Evolutionary conservation across 1,140 invertebrate genomes (phyloP), one percentile per base, ranked within the genome.

Genomic region (Drosophila sproati): DNA sequence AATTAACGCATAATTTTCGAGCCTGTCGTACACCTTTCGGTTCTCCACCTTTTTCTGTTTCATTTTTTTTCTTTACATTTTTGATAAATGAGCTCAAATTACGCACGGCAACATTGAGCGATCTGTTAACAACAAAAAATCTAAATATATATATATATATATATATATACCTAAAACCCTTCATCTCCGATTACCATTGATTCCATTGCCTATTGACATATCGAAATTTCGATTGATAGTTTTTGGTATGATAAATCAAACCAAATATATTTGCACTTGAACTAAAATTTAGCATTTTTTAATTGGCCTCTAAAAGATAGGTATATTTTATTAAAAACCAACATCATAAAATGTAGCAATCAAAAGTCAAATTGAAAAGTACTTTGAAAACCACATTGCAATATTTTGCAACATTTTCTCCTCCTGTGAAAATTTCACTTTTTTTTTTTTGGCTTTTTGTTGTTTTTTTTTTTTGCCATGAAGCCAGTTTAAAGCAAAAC

Each of bases 371-470:
- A 56, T 47, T n/a, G 34, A 43, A 67, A 48, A 48, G 32, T 67
- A 51, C 51, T 35, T 67, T 43, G 35, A 51, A 63, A 51, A 41
- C 47, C 10, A 28, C 60, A 51, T 43, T 20, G 54, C 39, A 34
- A 45, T 75, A 54, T 68, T 83, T 75, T 88, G 79, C 77, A 88
- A 73, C 68, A 82, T 83, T 87, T 88, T 87, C 82, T 88, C 79
- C 78, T 77, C 51, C 76, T 82, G 82, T 76, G 83, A 82, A 87
- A 82, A 87, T 66, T 87, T 88, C 88, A 83, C 82, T 80, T 87
- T 87, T 87, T 87, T 79, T 87, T 88, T 79, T 43, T 8, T n/a
- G 10, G 10, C 10, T n/a, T 43, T n/a, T 34, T 4, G 3, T 34
- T 5, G 10, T 43, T 10, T 41, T 41, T 41, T 43, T 39, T 39